A percentile compares a stretch with the other conserved stretches of the same genome.
phyloP scores from a whole-genome alignment of 1,140 invertebrate genomes.

The Cydia pomonella region DNA sequence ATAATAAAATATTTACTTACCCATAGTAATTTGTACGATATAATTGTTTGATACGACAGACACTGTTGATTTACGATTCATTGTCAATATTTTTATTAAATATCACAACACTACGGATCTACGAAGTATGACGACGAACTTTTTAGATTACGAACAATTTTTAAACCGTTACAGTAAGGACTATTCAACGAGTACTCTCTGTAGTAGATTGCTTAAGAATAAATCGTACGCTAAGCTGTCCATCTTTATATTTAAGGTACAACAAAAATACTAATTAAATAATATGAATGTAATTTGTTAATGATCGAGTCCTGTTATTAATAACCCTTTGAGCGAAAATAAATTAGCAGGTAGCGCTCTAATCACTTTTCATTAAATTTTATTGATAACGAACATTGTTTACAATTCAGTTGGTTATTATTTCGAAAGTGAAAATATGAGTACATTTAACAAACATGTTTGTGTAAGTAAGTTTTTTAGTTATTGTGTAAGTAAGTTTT shows the following conservation, averaged over 20 bases:
- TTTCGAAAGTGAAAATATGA: too few relatives aligned
- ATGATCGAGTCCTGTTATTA: neutral
- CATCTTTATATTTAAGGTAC: neutral
- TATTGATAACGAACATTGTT: neutral
- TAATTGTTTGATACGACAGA: neutral
- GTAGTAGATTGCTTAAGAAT: neutral
- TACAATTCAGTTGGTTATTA: too few relatives aligned
- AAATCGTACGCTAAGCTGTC: neutral
- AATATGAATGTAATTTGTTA: neutral
- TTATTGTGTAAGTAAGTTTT: too few relatives aligned
- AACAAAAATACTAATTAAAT: neutral
- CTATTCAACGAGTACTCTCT: neutral
- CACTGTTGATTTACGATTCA: neutral
- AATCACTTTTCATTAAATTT: neutral
- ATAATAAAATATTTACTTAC: neutral
- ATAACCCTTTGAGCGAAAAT: neutral
- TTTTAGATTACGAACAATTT: neutral
- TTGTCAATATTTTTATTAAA: neutral
- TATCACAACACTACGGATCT: neutral
- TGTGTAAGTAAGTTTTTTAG: too few relatives aligned
- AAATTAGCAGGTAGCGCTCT: neutral
- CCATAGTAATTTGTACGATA: neutral
- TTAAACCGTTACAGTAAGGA: neutral
- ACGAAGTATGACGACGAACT: neutral
- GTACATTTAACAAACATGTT: too few relatives aligned